Base-by-base conservation (phyloP, 2,888 invertebrate species). In the Ephialtes manifestator region DNA sequence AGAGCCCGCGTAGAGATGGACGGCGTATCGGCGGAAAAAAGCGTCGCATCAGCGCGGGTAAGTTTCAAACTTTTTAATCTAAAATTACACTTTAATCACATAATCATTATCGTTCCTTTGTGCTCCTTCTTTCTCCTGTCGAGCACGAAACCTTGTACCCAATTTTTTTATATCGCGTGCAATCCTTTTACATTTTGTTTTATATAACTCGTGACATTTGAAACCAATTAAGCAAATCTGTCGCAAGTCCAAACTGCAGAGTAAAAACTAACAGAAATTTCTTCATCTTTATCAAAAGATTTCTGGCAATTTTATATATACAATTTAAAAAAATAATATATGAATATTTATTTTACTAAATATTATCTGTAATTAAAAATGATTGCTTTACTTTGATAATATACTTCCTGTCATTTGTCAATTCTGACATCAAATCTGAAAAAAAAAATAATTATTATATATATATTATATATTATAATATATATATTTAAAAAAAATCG, bases 11-110 rank as follows among this genome's bases (percentile, higher is more conserved):
- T 98, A 86, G 98, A 98, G 94, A 95, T 97, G 85, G 98, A 98
- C 92, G 98, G 98, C 63, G 96, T 98, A 85, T 97, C 97, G 31
- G 97, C 98, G 1, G 98, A 98, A 94, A 97, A 98, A 94, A 97
- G 97, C 92, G 96, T 97, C 87, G 96, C 98, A 83, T 96, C 97
- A 88, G 96, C 97, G 89, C 97, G 98, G 96, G 98, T 98, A 94
- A 94, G 95, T 92, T 75, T 5, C 18, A 8, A 58, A 35, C 20
- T 51, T 28, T 2, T 13, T 3, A 15, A 58, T 2, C 4, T 3
- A 15, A 58, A 58, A 58, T 5, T 7, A 53, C 0, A 24, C n/a
- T 5, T n/a, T 51, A 55, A 55, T 11, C 20, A 11, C 28, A 28
- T 39, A 24, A 7, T 71, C 4, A 7, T 58, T 18, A 24, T 15